These are phyloP conservation scores for Mnemiopsis leidyi DNA, from an alignment of 37 sponge, comb jelly and placozoan species.

Conservation along the genomic window DNA sequence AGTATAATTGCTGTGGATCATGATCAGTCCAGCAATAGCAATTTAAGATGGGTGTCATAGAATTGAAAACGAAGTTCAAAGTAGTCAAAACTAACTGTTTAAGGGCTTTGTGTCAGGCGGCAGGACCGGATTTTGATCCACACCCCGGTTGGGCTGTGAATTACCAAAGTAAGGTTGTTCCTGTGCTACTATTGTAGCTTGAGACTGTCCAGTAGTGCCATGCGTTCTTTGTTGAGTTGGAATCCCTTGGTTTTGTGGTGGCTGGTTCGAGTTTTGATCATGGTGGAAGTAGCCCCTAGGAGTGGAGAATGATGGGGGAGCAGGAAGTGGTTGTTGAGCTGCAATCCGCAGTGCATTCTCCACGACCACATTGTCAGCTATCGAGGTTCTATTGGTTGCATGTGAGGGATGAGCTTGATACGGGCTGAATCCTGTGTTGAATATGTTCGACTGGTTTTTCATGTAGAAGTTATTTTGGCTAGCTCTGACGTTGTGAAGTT, in stretches of 20 bases:
- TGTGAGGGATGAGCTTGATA: not conserved
- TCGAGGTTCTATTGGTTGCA: too few species aligned
- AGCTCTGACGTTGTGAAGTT: not conserved
- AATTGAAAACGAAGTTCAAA: too few species aligned
- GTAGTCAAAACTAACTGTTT: too few species aligned
- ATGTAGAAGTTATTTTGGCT: conserved; percentile 47
- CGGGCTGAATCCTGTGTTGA: not conserved
- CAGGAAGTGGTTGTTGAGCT: not conserved
- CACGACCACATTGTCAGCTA: not conserved
- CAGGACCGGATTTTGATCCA: too few species aligned
- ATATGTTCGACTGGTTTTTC: conserved; percentile 36
- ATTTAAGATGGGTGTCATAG: too few species aligned
- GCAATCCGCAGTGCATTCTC: conserved; percentile 25
- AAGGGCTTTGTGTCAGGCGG: too few species aligned
- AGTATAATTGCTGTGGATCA: too few species aligned
- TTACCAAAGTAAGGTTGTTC: too few species aligned
- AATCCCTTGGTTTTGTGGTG: not conserved
- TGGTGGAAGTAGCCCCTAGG: not conserved
- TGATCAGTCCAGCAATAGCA: too few species aligned
- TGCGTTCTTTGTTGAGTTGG: too few species aligned
- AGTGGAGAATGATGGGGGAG: not conserved
- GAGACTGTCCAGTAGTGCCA: not conserved
- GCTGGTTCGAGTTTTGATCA: not conserved
- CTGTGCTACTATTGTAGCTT: too few species aligned
- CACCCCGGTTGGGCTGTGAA: too few species aligned